A percentile compares a stretch with the other conserved stretches of the same genome.
Conservation (phyloP, 2,888 invertebrate species). For the Exocentrus adspersus region DNA sequence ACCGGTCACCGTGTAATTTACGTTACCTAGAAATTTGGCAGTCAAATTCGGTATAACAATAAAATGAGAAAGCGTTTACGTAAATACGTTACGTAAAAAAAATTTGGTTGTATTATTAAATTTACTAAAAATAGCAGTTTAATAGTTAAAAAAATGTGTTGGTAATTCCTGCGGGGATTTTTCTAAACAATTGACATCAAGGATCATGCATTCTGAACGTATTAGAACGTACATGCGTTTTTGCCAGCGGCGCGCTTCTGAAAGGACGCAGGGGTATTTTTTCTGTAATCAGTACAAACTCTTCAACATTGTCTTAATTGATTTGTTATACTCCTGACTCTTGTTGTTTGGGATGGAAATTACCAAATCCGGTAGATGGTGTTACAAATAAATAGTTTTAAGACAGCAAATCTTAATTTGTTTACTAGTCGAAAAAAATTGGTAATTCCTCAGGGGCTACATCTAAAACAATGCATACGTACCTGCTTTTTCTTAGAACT, state of each 20-base stretch:
- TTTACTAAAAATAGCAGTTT: slow-evolving; percentile 2
- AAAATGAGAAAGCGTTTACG: slow-evolving; percentile 9
- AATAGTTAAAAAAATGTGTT: slow-evolving; percentile 5
- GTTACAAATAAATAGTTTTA: no score
- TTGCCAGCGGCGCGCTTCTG: not conserved
- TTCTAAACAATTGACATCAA: not conserved
- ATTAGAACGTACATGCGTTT: not conserved
- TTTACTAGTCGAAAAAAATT: slow-evolving; percentile 2
- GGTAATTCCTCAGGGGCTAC: not conserved
- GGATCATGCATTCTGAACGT: not conserved
- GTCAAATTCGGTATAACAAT: not conserved
- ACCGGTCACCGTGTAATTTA: not conserved
- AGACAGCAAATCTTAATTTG: no score
- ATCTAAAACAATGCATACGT: slow-evolving; percentile 22
- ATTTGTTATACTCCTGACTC: no score
- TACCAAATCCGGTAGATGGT: no score
- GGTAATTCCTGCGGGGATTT: slow-evolving; percentile 26
- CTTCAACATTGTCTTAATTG: no score
- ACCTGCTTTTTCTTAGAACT: no score
- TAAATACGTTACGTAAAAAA: slow-evolving; percentile 14
- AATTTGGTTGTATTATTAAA: slow-evolving; percentile 1
- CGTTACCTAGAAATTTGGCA: slow-evolving; percentile 4
- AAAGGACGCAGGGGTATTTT: no score
- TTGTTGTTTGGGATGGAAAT: no score
- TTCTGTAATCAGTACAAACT: no score